Base-by-base conservation (phyloP, 2,113 vertebrate species). In the Caranx melampygus region DNA sequence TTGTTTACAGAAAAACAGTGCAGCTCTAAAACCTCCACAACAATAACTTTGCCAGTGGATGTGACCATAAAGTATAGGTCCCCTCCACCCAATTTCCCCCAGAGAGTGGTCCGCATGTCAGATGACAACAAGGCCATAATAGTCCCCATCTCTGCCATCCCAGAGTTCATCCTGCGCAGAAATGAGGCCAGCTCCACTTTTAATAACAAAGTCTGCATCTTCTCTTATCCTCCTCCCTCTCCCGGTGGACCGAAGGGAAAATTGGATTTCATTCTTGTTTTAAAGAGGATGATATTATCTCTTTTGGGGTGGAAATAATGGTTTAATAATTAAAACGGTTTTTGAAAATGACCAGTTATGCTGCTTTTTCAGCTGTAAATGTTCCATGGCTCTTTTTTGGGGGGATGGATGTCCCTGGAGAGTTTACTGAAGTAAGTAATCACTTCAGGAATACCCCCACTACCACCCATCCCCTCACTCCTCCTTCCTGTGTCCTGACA, bases 251-350 rank as follows among this genome's bases (percentile, higher is more conserved):
- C 42, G 16, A 63, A 18, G 49, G 68, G 74, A 62, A 86, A 92
- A 93, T 91, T 82, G 78, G 68, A 82, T 92, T 89, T 84, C 68
- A 75, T 55, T 80, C 74, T 82, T 89, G 70, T 85, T 89, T 92
- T 92, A 78, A 72, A 85, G 83, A 85, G 52, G 65, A 67, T 79
- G 84, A 90, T 88, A 76, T 83, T 81, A 89, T 90, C 85, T 90
- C 37, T 67, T 79, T 83, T 79, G 62, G 64, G 73, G 26, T 3
- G 14, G 52, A 86, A 87, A 84, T 89, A 49, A 47, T 68, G 58
- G 80, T 85, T 89, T 83, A 91, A 91, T 91, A 82, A 93, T 92
- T 89, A 84, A 92, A 87, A 82, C 3, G 66, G 73, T 82, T 88
- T 88, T 75, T 47, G 42, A 79, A 88, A 91, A 82, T 87, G 75